Evolutionary conservation across 1,140 invertebrate genomes (phyloP), one percentile per base, ranked within the genome.

Genomic region (Drosophila mayri): DNA sequence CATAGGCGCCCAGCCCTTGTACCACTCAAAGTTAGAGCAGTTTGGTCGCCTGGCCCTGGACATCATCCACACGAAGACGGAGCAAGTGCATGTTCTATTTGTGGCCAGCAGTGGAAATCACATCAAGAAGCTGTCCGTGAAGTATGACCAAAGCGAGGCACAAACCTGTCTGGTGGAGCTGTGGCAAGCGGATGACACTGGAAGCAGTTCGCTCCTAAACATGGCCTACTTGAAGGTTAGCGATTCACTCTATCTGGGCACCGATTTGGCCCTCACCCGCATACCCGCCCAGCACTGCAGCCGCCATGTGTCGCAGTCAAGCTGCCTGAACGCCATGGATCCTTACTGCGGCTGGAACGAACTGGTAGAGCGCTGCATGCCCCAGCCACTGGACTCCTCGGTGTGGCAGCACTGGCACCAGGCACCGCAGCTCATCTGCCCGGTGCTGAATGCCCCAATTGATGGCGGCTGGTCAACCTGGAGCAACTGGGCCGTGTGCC

Each of bases 291-390:
- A 96, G 50, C 96, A 97, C 54, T 99, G 98, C 90, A 93, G 93
- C 25, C 94, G 97, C 4, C 96, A 97, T 92, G 93, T 93, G 18
- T 95, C 94, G 1, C 94, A 95, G 40, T 93, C 95, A 4, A 94
- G 95, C 3, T 99, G 98, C 92, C 81, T 98, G 20, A 96, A 96
- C 80, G 96, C 97, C 0, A 96, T 96, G 93, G 98, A 99, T 93
- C 98, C 98, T 0, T 98, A 99, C 91, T 99, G 98, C 93, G 98
- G 97, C 0, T 99, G 98, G 98, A 96, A 98, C 92, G 95, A 96
- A 60, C 93, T 95, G 5, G 92, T 94, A 7, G 95, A 96, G 55
- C 92, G 93, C 11, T 99, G 98, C 84, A 95, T 95, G 0, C 93
- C 95, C 1, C 94, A 96, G 1, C 94, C 96, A 0, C 96, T 95